Conservation (phyloP, 2,113 vertebrate genomes). For the Marmota flaviventris region DNA sequence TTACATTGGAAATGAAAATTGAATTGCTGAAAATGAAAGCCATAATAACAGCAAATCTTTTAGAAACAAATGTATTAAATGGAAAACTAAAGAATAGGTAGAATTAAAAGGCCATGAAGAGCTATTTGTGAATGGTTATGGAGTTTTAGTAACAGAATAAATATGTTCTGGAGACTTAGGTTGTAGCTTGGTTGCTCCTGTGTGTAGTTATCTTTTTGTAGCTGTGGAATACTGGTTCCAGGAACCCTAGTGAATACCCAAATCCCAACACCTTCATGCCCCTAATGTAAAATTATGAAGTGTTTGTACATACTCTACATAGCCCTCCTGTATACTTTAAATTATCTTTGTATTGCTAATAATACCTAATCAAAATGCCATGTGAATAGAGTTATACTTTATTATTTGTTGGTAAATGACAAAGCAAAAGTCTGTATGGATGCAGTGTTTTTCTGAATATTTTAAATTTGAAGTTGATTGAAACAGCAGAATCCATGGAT, state of each 20-base stretch:
- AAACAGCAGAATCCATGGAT: not conserved
- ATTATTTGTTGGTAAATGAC: not conserved
- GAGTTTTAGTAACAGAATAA: not conserved
- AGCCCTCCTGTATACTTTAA: too few species aligned
- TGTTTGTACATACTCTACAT: not conserved
- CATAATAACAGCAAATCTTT: not conserved
- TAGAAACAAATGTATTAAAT: not conserved
- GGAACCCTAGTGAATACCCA: not conserved
- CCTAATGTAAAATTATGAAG: too few species aligned
- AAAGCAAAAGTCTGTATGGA: not conserved
- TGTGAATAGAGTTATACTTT: not conserved
- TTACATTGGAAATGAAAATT: slow-evolving; percentile 2
- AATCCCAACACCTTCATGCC: too few species aligned
- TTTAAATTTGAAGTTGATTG: not conserved
- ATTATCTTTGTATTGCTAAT: not conserved
- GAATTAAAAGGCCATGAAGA: not conserved
- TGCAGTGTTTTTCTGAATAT: not conserved
- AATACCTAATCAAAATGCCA: not conserved
- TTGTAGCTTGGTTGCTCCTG: not conserved
- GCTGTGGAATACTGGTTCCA: too few species aligned
- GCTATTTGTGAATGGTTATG: not conserved
- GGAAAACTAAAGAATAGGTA: not conserved
- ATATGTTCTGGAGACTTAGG: too few species aligned
- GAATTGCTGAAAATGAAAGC: not conserved
- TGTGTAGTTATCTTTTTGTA: not conserved